Evolutionary conservation across 2,888 invertebrate species (phyloP).

Genomic region (Sycophila texana): DNA sequence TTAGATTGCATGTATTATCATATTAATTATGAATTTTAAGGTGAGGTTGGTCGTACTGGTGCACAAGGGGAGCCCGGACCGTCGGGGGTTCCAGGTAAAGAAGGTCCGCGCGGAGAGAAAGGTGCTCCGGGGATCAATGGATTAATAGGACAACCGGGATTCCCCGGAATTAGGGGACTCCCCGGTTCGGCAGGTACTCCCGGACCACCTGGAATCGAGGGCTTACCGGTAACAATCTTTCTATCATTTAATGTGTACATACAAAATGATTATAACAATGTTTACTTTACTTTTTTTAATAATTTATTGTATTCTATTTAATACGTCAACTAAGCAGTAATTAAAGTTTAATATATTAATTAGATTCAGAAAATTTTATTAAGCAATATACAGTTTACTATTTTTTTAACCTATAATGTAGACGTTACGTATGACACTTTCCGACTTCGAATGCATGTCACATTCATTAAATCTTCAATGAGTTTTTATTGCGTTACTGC

Average conservation of each 20-base stretch:
- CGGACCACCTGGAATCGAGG: constrained; percentile 86
- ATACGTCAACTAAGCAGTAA: not conserved
- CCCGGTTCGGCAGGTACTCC: constrained; percentile 86
- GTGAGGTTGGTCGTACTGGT: constrained; percentile 88
- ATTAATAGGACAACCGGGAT: constrained; percentile 86
- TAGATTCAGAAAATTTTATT: not conserved
- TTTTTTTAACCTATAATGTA: no score
- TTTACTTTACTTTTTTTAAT: not conserved
- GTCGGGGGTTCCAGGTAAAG: constrained; percentile 86
- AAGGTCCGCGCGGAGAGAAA: constrained; percentile 88
- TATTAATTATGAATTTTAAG: constrained; percentile 58
- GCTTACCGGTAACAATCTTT: constrained; percentile 78
- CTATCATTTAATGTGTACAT: not conserved
- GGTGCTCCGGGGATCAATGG: constrained; percentile 86
- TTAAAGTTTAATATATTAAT: not conserved
- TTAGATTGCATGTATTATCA: no score
- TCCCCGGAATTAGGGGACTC: constrained; percentile 87
- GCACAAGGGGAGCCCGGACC: constrained; percentile 86
- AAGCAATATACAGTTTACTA: no score
- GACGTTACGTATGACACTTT: not conserved
- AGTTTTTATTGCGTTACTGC: not conserved
- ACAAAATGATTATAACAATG: not conserved
- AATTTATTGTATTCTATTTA: not conserved
- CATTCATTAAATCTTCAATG: no score
- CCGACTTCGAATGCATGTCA: not conserved